These are phyloP conservation scores for Biston stratarius DNA, from an alignment of 2,888 invertebrate genomes.

Conservation along the genomic window DNA sequence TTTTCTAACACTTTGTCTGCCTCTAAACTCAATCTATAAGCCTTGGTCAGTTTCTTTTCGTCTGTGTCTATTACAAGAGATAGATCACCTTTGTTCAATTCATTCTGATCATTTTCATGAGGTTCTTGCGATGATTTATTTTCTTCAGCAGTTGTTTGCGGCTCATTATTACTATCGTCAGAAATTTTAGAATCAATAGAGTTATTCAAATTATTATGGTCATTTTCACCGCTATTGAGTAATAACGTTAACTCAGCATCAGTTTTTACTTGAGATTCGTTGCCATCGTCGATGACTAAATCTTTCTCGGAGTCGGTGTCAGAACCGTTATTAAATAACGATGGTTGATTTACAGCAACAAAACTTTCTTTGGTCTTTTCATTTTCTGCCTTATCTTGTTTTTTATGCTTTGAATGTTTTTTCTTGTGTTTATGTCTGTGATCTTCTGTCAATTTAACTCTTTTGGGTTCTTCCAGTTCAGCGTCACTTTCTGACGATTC, in stretches of 20 bases:
- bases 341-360: constrained; percentile 34
- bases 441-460: constrained; percentile 53
- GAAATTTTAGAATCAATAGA: constrained; percentile 34
- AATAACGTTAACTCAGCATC: constrained; percentile 49
- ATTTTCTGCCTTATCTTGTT: constrained; percentile 40
- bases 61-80: constrained; percentile 45
- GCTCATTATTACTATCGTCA: constrained; percentile 13
- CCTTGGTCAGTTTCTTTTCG: constrained; percentile 67
- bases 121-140: constrained; percentile 24
- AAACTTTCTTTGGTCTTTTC: constrained; percentile 34
- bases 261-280: constrained; percentile 43
- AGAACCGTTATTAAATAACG: constrained; percentile 47
- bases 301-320: constrained; percentile 69
- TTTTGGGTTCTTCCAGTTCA: constrained; percentile 59
- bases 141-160: constrained; percentile 25
- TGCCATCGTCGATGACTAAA: constrained; percentile 65
- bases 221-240: constrained; percentile 37
- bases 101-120: constrained; percentile 33
- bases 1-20: constrained; percentile 65
- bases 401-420: constrained; percentile 41
- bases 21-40: constrained; percentile 67
- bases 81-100: constrained; percentile 20
- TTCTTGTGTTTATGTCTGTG: constrained; percentile 44
- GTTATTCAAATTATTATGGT: constrained; percentile 30
- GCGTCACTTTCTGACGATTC: constrained; percentile 80